These are phyloP conservation scores for Mesitornis unicolor DNA, from an alignment of 2,113 vertebrate species.

Conservation along the genomic window DNA sequence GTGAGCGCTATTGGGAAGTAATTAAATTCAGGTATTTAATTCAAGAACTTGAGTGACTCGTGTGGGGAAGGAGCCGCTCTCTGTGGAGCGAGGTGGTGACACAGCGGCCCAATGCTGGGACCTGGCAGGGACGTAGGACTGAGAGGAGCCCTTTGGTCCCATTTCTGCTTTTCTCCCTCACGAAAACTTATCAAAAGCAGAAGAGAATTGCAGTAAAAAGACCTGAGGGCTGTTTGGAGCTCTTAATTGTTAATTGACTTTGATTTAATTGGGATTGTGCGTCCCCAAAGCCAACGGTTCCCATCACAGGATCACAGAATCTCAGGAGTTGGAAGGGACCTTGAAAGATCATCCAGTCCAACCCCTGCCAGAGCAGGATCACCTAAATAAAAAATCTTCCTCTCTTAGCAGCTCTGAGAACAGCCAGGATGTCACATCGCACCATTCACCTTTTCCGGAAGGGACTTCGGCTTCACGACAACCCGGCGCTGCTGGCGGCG, in stretches of 20 bases:
- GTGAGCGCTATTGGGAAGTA: not conserved
- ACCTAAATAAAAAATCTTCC: too few species aligned
- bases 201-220: not conserved
- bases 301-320: too few species aligned
- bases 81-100: not conserved
- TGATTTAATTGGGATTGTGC: not conserved
- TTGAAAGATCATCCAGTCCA: too few species aligned
- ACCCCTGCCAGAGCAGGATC: too few species aligned
- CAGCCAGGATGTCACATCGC: conserved; percentile 14
- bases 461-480: conserved; percentile 64
- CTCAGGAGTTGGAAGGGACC: too few species aligned
- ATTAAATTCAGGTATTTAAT: not conserved
- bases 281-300: not conserved
- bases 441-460: conserved; percentile 71
- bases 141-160: not conserved
- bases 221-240: not conserved
- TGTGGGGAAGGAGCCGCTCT: not conserved
- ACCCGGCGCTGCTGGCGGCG: conserved; percentile 56
- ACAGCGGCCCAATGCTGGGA: not conserved
- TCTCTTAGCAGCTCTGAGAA: not conserved
- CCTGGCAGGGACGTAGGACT: too few species aligned
- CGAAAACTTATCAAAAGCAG: not conserved
- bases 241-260: not conserved
- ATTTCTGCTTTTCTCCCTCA: not conserved
- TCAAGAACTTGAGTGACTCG: not conserved